Evolutionary conservation across 2,888 invertebrate genomes (phyloP).

Genomic region (Siphlonurus alternatus): DNA sequence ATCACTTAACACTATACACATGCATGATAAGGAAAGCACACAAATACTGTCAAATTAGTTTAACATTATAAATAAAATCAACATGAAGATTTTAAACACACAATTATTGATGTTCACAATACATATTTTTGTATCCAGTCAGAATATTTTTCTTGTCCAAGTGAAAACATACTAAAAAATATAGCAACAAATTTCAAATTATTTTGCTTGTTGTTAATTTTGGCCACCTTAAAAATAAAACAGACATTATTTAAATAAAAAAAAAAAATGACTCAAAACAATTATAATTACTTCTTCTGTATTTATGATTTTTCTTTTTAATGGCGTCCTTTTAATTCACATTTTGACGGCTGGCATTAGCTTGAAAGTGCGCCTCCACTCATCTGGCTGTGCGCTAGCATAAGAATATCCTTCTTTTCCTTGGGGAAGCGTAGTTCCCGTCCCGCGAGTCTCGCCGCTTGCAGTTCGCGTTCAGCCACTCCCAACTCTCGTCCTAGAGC

Average conservation of each 20-base stretch:
- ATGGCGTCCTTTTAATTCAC: too few relatives aligned
- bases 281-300: not conserved
- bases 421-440: slow-evolving; percentile 85
- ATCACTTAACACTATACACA: too few relatives aligned
- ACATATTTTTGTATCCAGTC: too few relatives aligned
- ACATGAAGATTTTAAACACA: too few relatives aligned
- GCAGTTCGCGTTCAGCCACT: slow-evolving; percentile 71
- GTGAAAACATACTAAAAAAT: too few relatives aligned
- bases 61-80: too few relatives aligned
- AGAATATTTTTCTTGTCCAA: too few relatives aligned
- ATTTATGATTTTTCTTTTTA: too few relatives aligned
- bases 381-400: slow-evolving; percentile 74
- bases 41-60: too few relatives aligned
- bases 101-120: too few relatives aligned
- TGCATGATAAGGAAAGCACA: too few relatives aligned
- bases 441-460: slow-evolving; percentile 71
- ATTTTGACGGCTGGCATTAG: not conserved
- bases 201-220: too few relatives aligned
- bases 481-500: slow-evolving; percentile 66
- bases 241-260: not conserved
- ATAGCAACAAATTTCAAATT: not conserved
- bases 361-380: slow-evolving; percentile 15
- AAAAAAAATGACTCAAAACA: not conserved
- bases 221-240: not conserved
- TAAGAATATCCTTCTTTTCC: slow-evolving; percentile 86